Conservation (phyloP, 2,797 vertebrate species). For the Enteromius mattozi region DNA sequence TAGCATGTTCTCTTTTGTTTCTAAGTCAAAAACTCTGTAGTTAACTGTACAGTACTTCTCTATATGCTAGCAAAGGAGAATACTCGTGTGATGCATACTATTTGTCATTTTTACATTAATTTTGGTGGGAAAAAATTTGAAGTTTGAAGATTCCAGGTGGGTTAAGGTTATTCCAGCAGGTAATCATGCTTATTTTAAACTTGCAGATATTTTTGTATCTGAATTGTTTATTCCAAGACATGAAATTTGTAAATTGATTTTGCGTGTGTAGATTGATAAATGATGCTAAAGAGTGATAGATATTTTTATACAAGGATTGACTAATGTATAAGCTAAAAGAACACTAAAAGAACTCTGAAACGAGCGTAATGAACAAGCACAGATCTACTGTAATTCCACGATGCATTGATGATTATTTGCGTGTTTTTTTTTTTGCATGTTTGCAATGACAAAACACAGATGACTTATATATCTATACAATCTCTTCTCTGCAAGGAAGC, state of each 20-base stretch:
- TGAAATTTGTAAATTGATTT: slow-evolving; percentile 37
- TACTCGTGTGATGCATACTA: background rate
- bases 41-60: slow-evolving; percentile 10
- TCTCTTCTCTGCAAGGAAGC: slow-evolving; percentile 16
- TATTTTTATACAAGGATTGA: slow-evolving; percentile 58
- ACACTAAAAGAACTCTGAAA: background rate
- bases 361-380: slow-evolving; percentile 7
- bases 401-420: slow-evolving; percentile 16
- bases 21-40: slow-evolving; percentile 21
- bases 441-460: background rate
- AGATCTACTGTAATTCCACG: slow-evolving; percentile 20
- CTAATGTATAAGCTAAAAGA: slow-evolving; percentile 11
- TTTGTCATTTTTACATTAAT: slow-evolving; percentile 3
- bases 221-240: slow-evolving; percentile 43
- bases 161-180: slow-evolving; percentile 8
- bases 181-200: slow-evolving; percentile 26
- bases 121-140: slow-evolving; percentile 12
- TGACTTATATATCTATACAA: background rate
- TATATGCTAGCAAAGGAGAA: slow-evolving; percentile 2
- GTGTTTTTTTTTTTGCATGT: background rate
- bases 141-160: slow-evolving; percentile 1
- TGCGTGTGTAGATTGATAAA: slow-evolving; percentile 26
- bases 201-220: slow-evolving; percentile 43
- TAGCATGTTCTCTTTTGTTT: slow-evolving; percentile 30
- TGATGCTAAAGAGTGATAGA: slow-evolving; percentile 24